These are phyloP conservation scores for Genyomyrus donnyi DNA, from an alignment of 2,113 vertebrate genomes.

Conservation along the genomic window DNA sequence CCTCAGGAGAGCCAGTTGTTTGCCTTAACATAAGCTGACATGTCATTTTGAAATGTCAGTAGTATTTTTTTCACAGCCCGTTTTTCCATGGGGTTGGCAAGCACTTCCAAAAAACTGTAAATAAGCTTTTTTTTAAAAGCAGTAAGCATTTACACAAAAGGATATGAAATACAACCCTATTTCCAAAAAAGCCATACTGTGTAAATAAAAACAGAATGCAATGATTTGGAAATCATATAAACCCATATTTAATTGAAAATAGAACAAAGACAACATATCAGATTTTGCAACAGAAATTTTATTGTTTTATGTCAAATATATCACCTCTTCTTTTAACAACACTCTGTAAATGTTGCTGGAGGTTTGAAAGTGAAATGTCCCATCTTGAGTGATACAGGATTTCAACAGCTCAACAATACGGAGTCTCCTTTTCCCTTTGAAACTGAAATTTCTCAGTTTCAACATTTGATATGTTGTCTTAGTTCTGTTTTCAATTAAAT, in stretches of 20 bases:
- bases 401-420: neutral
- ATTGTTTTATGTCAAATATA: neutral
- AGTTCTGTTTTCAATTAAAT: neutral
- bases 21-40: neutral
- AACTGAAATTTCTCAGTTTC: neutral
- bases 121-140: neutral
- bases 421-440: neutral
- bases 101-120: neutral
- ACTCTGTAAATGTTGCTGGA: neutral
- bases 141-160: neutral
- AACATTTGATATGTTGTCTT: neutral
- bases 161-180: neutral
- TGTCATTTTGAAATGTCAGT: neutral
- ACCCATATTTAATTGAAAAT: neutral
- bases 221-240: neutral
- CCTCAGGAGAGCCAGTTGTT: neutral
- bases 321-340: neutral
- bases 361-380: neutral
- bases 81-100: neutral
- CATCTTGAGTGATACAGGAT: neutral
- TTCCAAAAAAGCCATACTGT: neutral
- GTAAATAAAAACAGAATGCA: neutral
- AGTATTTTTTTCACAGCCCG: neutral
- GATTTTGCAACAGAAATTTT: neutral
- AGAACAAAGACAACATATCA: neutral